These are phyloP conservation scores for Saturnia pavonia DNA, from an alignment of 2,888 invertebrate genomes.

Conservation along the genomic window DNA sequence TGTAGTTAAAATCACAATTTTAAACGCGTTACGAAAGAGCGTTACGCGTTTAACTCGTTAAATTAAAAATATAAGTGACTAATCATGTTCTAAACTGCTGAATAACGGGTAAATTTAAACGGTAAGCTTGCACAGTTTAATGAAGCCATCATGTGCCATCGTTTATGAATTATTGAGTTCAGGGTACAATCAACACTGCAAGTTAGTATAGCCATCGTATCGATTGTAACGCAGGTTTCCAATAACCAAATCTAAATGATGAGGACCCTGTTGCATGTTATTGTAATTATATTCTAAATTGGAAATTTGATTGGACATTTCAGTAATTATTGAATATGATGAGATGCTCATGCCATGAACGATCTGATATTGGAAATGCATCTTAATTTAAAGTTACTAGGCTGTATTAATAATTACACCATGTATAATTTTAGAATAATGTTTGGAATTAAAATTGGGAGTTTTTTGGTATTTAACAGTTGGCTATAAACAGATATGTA, in stretches of 20 bases:
- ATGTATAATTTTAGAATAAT: not conserved
- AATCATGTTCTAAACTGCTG: not conserved
- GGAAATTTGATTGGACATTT: conserved; percentile 37
- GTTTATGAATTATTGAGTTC: not conserved
- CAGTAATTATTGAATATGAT: conserved; percentile 10
- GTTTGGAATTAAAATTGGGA: no score
- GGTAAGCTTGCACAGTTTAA: not conserved
- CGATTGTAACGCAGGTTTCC: not conserved
- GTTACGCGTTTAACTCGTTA: no score
- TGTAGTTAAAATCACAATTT: no score
- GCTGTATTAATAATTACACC: not conserved
- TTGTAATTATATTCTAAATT: conserved; percentile 34
- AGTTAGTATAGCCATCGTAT: not conserved
- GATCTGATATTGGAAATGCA: conserved; percentile 1
- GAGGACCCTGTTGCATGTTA: not conserved
- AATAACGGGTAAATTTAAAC: not conserved
- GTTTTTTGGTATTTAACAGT: no score
- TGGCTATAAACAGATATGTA: no score
- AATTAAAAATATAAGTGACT: not conserved
- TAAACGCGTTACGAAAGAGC: no score
- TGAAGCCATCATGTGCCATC: not conserved
- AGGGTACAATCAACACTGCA: not conserved
- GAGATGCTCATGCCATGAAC: conserved; percentile 1
- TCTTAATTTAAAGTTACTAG: not conserved
- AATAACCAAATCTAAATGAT: not conserved